Percentiles rank a stretch among this genome's conserved stretches.
These are phyloP conservation scores for Caenorhabditis tropicalis DNA, from an alignment of 1,140 invertebrate species.

Conservation along the genomic window DNA sequence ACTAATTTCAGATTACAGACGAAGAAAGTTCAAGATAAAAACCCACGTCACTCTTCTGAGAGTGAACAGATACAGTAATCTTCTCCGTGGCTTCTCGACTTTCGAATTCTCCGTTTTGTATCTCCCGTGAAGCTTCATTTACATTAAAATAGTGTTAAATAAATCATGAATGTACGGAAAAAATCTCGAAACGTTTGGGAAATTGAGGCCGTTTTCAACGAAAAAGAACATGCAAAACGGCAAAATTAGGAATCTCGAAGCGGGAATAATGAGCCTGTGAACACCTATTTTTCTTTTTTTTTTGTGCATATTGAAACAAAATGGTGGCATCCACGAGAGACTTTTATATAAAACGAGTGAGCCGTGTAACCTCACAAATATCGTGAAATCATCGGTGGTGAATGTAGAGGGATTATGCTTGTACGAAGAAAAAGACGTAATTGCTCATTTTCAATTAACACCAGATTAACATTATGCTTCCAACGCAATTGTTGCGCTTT, in stretches of 20 bases:
- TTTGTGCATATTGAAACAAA: not conserved
- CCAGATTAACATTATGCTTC: not conserved
- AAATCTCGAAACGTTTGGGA: not conserved
- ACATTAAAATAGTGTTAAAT: not conserved
- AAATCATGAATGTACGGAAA: constrained; percentile 12
- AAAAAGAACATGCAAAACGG: not conserved
- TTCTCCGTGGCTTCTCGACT: too few species aligned
- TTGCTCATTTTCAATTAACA: constrained; percentile 13
- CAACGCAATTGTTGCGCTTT: constrained; percentile 20
- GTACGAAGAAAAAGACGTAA: not conserved
- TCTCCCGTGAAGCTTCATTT: not conserved
- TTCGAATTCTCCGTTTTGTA: too few species aligned
- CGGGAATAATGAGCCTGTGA: not conserved
- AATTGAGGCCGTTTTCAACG: not conserved
- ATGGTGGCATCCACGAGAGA: not conserved
- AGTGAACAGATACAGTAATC: not conserved
- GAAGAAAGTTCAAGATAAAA: not conserved
- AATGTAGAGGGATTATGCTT: not conserved
- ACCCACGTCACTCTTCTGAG: not conserved
- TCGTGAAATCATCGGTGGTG: not conserved
- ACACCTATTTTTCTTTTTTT: not conserved
- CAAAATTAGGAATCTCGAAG: not conserved
- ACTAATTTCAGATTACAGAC: not conserved
- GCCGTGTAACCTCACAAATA: not conserved
- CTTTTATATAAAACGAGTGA: constrained; percentile 28